Conservation (phyloP, 2,113 vertebrate genomes). For the Cephalopholis sonnerati region DNA sequence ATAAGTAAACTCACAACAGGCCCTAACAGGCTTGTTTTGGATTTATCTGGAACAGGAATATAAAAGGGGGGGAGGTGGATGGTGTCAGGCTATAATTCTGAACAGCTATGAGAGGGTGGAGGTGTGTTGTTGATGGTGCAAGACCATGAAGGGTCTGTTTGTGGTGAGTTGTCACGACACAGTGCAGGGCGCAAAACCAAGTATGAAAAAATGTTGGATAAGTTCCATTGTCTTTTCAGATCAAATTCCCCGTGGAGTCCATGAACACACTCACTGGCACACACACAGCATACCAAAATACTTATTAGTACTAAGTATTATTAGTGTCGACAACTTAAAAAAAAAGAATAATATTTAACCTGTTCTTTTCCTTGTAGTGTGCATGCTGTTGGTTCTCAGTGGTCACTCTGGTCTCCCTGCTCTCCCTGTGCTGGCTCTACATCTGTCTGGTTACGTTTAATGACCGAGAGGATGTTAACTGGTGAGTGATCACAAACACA, state of each 20-base stretch:
- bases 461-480: slow-evolving; percentile 91
- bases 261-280: neutral
- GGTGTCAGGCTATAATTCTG: neutral
- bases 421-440: slow-evolving; percentile 91
- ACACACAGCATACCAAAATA: neutral
- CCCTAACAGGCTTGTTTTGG: slow-evolving; percentile 48
- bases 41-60: slow-evolving; percentile 17
- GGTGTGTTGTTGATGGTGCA: slow-evolving; percentile 1
- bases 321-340: too few species aligned
- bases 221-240: neutral
- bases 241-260: neutral
- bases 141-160: slow-evolving; percentile 8
- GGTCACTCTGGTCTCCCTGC: slow-evolving; percentile 84
- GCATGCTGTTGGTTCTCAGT: slow-evolving; percentile 86
- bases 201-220: slow-evolving; percentile 43
- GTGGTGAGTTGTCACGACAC: neutral
- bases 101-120: neutral
- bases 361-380: slow-evolving; percentile 71
- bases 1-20: slow-evolving; percentile 49
- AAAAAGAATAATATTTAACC: too few species aligned
- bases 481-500: slow-evolving; percentile 81
- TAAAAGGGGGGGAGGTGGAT: neutral
- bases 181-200: slow-evolving; percentile 20
- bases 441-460: slow-evolving; percentile 89
- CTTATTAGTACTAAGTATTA: neutral